Conservation (phyloP, 1,140 invertebrate genomes). For the Lutraria rhynchaena region DNA sequence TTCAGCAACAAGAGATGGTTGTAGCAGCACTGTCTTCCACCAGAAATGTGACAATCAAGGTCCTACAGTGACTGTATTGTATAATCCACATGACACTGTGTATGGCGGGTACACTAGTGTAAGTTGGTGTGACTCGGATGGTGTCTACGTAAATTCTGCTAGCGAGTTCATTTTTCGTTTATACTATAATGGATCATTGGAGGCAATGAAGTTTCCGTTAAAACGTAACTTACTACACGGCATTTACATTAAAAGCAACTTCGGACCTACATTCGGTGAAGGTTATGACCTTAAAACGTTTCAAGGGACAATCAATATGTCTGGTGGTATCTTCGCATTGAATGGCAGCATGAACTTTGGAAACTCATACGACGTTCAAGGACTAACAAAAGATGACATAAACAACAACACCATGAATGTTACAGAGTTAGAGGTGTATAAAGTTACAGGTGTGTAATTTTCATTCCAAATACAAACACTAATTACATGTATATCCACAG, state of each 20-base stretch:
- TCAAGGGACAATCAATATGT: background rate
- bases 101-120: slow-evolving; percentile 60
- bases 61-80: slow-evolving; percentile 59
- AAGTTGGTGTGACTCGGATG: slow-evolving; percentile 33
- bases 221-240: slow-evolving; percentile 2
- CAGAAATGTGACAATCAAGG: slow-evolving; percentile 59
- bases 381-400: background rate
- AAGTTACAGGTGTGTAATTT: too few species aligned
- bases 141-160: slow-evolving; percentile 38
- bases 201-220: slow-evolving; percentile 15
- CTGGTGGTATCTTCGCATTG: slow-evolving; percentile 1
- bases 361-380: slow-evolving; percentile 6
- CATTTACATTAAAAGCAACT: background rate
- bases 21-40: slow-evolving; percentile 51
- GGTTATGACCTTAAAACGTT: slow-evolving; percentile 45
- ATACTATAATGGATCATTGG: background rate
- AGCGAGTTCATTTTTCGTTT: slow-evolving; percentile 60
- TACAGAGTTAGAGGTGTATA: slow-evolving; percentile 49
- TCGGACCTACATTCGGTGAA: slow-evolving; percentile 43
- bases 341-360: slow-evolving; percentile 15
- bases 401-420: slow-evolving; percentile 21
- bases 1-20: slow-evolving; percentile 50
- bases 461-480: too few species aligned
- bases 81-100: slow-evolving; percentile 54
- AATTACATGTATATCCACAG: too few species aligned